Percentiles rank a stretch among this genome's conserved stretches.
These are phyloP conservation scores for Andrena bucephala DNA, from an alignment of 2,888 invertebrate genomes.

Conservation along the genomic window DNA sequence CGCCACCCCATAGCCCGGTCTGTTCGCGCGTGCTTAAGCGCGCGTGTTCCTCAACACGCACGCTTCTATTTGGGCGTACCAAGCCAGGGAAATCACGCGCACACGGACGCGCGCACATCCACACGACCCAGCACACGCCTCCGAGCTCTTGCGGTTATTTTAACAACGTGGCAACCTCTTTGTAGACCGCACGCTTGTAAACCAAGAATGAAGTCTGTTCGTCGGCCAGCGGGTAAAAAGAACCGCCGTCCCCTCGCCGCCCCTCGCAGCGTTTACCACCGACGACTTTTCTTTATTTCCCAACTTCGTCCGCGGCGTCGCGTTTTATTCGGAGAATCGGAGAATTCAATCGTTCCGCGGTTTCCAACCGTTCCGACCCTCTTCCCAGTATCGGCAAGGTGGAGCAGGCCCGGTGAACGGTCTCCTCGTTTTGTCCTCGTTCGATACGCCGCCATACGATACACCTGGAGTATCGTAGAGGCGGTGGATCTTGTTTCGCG, in stretches of 20 bases:
- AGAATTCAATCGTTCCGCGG: constrained; percentile 65
- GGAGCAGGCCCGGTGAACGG: neutral
- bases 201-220: constrained; percentile 84
- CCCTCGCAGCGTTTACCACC: constrained; percentile 50
- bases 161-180: constrained; percentile 85
- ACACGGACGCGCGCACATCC: constrained; percentile 20
- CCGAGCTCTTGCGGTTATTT: constrained; percentile 82
- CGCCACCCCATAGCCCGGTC: constrained; percentile 36
- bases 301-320: constrained; percentile 27
- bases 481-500: constrained; percentile 63
- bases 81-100: constrained; percentile 55
- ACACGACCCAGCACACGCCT: constrained; percentile 54
- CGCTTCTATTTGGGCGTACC: constrained; percentile 43
- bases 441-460: constrained; percentile 56
- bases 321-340: constrained; percentile 52
- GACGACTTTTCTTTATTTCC: constrained; percentile 48
- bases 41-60: constrained; percentile 27
- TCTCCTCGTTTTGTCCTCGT: constrained; percentile 20
- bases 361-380: constrained; percentile 13
- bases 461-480: constrained; percentile 43
- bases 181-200: constrained; percentile 85
- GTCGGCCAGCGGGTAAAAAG: constrained; percentile 69
- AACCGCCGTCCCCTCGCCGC: neutral
- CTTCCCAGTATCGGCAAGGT: constrained; percentile 40
- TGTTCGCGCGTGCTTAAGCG: constrained; percentile 24